phyloP scores from a whole-genome alignment of 1,140 invertebrate species.

The Papilio machaon region DNA sequence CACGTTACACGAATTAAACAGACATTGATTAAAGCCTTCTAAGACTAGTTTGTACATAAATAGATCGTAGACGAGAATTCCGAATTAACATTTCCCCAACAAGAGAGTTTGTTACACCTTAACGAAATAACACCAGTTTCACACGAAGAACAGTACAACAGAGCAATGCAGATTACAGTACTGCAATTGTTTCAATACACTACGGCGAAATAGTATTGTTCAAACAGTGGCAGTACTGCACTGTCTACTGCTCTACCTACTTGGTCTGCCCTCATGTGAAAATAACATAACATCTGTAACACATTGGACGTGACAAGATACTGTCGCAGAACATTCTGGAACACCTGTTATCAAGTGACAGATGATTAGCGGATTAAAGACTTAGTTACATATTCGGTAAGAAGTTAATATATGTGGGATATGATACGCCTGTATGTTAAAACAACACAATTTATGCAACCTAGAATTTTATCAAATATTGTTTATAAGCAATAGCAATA shows the following conservation, averaged over 20 bases:
- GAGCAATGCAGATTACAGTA: background rate
- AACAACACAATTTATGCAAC: too few species aligned
- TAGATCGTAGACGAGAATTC: conserved; percentile 33
- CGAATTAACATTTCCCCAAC: conserved; percentile 35
- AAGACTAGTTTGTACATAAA: conserved; percentile 34
- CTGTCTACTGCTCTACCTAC: background rate
- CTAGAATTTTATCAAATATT: too few species aligned
- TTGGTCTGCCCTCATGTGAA: background rate
- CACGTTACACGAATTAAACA: conserved; percentile 32
- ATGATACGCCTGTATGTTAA: too few species aligned
- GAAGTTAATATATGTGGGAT: background rate
- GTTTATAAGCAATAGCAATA: too few species aligned
- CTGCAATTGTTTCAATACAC: background rate
- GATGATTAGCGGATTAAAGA: conserved; percentile 27
- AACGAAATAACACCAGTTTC: conserved; percentile 43
- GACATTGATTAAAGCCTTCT: conserved; percentile 34
- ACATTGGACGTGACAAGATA: conserved; percentile 41
- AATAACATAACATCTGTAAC: background rate
- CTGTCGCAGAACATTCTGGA: conserved; percentile 41
- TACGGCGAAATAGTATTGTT: background rate
- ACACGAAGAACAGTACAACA: background rate
- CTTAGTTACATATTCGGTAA: background rate
- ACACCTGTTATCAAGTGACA: conserved; percentile 41
- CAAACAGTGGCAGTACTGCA: background rate
- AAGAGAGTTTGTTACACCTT: conserved; percentile 28